These are phyloP conservation scores for Ceratitis capitata DNA, from an alignment of 1,140 invertebrate species.

Conservation along the genomic window DNA sequence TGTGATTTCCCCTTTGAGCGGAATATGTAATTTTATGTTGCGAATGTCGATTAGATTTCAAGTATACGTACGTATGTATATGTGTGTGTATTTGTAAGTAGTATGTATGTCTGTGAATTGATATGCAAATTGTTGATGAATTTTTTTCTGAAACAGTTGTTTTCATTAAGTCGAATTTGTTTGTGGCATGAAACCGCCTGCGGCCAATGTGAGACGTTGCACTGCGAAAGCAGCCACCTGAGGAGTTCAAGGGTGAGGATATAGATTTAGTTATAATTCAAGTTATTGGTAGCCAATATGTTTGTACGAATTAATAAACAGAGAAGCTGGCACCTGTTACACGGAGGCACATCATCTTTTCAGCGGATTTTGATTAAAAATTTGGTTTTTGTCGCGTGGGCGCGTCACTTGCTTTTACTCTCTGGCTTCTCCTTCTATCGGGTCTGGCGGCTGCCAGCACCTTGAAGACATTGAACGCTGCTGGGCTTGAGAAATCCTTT, in stretches of 20 bases:
- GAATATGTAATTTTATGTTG: neutral
- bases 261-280: neutral
- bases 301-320: too few relatives aligned
- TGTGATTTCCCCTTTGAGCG: neutral
- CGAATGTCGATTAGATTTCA: conserved; percentile 12
- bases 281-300: neutral
- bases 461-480: too few relatives aligned
- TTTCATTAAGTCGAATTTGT: neutral
- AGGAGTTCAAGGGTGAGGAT: too few relatives aligned
- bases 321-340: too few relatives aligned
- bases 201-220: neutral
- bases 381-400: too few relatives aligned
- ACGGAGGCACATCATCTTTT: too few relatives aligned
- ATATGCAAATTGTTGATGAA: neutral
- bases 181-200: neutral
- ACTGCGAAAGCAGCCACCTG: neutral
- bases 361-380: too few relatives aligned
- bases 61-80: neutral
- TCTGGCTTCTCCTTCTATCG: too few relatives aligned
- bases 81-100: too few relatives aligned
- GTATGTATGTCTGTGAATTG: neutral
- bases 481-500: too few relatives aligned
- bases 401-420: too few relatives aligned
- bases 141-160: neutral
- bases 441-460: too few relatives aligned